Percentiles rank a stretch among this genome's conserved stretches.
Conservation (phyloP, 2,888 invertebrate species). For the Himalopsyche japonica region DNA sequence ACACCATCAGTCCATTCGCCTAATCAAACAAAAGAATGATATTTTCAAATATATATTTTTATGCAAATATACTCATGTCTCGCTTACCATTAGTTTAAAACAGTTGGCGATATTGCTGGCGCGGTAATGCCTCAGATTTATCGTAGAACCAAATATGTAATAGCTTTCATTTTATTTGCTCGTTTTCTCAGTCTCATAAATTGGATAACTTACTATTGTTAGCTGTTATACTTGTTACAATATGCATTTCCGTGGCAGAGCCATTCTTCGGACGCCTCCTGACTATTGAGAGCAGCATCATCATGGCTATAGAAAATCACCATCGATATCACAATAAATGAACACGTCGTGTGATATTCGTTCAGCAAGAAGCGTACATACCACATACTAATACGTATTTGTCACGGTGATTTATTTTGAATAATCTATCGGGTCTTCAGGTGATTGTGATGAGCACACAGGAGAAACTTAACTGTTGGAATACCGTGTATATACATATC, state of each 20-base stretch:
- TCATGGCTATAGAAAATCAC: neutral
- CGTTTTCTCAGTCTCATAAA: constrained; percentile 24
- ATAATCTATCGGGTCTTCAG: too few species aligned
- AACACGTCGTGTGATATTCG: too few species aligned
- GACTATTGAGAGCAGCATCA: neutral
- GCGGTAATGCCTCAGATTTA: constrained; percentile 24
- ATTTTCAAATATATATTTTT: too few species aligned
- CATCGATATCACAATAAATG: neutral
- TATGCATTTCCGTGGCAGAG: constrained; percentile 28
- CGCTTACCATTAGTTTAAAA: neutral
- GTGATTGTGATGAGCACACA: too few species aligned
- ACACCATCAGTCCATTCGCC: too few species aligned
- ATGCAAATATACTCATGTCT: too few species aligned
- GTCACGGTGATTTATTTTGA: too few species aligned
- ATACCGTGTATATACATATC: too few species aligned
- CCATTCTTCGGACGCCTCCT: neutral
- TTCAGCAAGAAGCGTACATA: too few species aligned
- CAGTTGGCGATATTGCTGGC: neutral
- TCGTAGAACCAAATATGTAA: constrained; percentile 31
- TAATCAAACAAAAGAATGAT: too few species aligned
- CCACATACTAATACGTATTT: too few species aligned
- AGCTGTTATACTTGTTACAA: constrained; percentile 21
- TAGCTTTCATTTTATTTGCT: constrained; percentile 34
- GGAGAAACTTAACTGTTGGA: too few species aligned
- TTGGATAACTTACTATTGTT: constrained; percentile 18